Conservation (phyloP, 1,140 invertebrate species). For the Rhyacophila brunnea region DNA sequence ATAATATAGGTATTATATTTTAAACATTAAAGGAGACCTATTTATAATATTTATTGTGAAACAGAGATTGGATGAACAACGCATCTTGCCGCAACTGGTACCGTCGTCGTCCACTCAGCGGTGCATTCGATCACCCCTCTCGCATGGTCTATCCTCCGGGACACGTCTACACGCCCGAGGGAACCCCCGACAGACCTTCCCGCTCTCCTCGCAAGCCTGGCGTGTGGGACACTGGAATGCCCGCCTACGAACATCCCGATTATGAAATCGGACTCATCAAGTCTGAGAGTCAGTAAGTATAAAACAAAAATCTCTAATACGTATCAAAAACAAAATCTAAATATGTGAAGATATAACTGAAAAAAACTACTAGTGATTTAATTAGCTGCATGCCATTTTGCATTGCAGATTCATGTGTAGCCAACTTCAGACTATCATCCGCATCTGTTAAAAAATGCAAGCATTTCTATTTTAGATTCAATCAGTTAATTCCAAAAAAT, state of each 20-base stretch:
- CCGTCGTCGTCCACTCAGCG: slow-evolving; percentile 73
- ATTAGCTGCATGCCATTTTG: no score
- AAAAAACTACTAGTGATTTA: no score
- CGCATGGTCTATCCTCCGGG: slow-evolving; percentile 92
- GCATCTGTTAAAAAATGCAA: no score
- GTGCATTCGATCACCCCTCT: slow-evolving; percentile 86
- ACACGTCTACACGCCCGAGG: slow-evolving; percentile 72
- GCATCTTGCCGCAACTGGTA: slow-evolving; percentile 85
- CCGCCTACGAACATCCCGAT: slow-evolving; percentile 75
- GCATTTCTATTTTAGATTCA: no score
- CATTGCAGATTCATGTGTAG: no score
- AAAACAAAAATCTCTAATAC: no score
- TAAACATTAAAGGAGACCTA: no score
- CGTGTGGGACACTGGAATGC: slow-evolving; percentile 67
- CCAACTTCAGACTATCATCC: no score
- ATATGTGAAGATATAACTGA: no score
- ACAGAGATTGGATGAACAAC: slow-evolving; percentile 84
- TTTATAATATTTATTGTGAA: background rate
- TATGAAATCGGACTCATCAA: slow-evolving; percentile 78
- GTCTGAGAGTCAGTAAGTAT: slow-evolving; percentile 84
- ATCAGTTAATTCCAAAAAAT: no score
- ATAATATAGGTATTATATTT: no score
- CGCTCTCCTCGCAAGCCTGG: slow-evolving; percentile 52
- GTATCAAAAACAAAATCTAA: no score
- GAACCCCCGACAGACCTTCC: slow-evolving; percentile 59